Evolutionary conservation across 1,140 invertebrate species (phyloP).

Genomic region (Trichoplusia ni): DNA sequence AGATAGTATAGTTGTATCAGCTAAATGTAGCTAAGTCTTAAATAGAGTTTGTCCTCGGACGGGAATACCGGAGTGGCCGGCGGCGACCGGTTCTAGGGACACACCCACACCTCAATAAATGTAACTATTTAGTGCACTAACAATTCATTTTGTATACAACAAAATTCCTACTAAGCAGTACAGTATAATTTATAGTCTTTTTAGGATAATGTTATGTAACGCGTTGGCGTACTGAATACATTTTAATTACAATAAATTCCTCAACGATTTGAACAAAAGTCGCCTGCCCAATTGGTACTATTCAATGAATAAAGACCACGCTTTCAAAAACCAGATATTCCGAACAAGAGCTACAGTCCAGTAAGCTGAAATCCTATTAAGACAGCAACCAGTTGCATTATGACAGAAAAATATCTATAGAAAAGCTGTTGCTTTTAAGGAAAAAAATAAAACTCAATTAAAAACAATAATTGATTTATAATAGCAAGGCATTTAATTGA

Average conservation of each 20-base stretch:
- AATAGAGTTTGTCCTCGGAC: slow-evolving; percentile 4
- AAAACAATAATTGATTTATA: no score
- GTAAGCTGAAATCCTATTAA: no score
- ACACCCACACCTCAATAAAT: slow-evolving; percentile 4
- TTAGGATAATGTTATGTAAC: background rate
- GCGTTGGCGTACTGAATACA: background rate
- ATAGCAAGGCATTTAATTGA: background rate
- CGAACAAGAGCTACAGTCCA: no score
- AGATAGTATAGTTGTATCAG: background rate
- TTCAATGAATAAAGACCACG: no score
- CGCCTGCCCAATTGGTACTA: no score
- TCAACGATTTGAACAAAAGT: background rate
- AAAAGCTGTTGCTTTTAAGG: no score
- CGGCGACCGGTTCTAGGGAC: slow-evolving; percentile 12
- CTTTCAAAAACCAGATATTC: no score
- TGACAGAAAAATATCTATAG: no score
- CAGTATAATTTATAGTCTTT: background rate
- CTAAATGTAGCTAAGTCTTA: background rate
- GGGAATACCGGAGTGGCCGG: slow-evolving; percentile 10
- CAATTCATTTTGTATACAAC: slow-evolving; percentile 2
- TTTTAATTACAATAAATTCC: background rate
- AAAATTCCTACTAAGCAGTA: background rate
- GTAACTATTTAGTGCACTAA: slow-evolving; percentile 1
- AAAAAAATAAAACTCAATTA: no score
- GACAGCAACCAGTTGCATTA: no score